A percentile compares a stretch with the other conserved stretches of the same genome.
phyloP scores from a whole-genome alignment of 1,140 invertebrate species.

The Diabrotica undecimpunctata region DNA sequence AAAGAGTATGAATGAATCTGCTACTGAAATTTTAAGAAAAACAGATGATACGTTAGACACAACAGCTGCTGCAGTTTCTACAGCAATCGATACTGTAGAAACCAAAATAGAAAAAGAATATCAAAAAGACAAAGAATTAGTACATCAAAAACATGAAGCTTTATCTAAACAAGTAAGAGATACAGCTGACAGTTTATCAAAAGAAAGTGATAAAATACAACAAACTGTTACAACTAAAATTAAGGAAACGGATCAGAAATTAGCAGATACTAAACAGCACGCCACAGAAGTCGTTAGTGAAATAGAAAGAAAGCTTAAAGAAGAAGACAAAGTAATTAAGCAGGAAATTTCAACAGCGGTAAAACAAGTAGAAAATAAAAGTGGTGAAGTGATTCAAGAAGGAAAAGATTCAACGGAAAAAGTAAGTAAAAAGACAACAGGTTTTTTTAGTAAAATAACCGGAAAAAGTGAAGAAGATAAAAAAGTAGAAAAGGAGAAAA shows the following conservation, averaged over 20 bases:
- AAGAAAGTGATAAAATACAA: not conserved
- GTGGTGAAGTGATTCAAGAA: slow-evolving; percentile 4
- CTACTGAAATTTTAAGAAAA: not conserved
- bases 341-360: slow-evolving; percentile 16
- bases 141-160: not conserved
- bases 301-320: not conserved
- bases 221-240: not conserved
- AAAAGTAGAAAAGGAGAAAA: slow-evolving; percentile 10
- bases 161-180: not conserved
- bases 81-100: not conserved
- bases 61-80: not conserved
- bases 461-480: slow-evolving; percentile 6
- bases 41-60: not conserved
- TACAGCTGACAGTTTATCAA: slow-evolving; percentile 9
- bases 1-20: not conserved
- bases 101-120: not conserved
- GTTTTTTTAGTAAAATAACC: not conserved
- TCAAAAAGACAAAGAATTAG: not conserved
- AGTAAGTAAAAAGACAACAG: slow-evolving; percentile 4
- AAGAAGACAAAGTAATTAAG: not conserved
- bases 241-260: not conserved
- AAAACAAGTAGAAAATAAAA: slow-evolving; percentile 24
- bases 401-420: slow-evolving; percentile 8
- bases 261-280: not conserved
- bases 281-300: not conserved